Evolutionary conservation across 1,140 invertebrate genomes (phyloP), one percentile per base, ranked within the genome.

Genomic region (Calephelis virginiensis): DNA sequence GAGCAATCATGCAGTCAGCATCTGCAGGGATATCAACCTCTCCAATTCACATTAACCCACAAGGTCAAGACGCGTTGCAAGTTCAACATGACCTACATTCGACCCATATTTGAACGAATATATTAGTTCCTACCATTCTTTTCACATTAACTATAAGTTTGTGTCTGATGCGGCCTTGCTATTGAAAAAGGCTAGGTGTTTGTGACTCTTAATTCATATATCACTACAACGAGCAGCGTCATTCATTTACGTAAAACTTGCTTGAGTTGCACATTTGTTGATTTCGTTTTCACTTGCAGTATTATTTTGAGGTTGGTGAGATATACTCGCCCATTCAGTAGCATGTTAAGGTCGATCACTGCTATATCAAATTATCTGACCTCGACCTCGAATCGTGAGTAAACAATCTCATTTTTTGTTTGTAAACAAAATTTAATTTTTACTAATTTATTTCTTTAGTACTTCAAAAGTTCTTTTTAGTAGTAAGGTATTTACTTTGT

Each of bases 291-390:
- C 10, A 50, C 13, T 50, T 17, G 50, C 12, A 59, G 53, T 59
- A 38, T 59, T 38, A 17, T 38, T 38, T 59, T n/a, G 11, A 59
- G 37, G 10, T 59, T 38, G 6, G 17, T 28, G 6, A 17, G 37
- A 38, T 47, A 48, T 66, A 12, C 59, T 60, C 43, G 63, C 65
- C 56, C 48, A 38, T 45, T 47, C 37, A 60, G 68, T 72, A 59
- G 53, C 53, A 81, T 85, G 83, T 68, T 83, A 74, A 83, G 75
- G 70, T 77, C 73, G 43, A 68, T 85, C 53, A 62, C 59, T 59
- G 69, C 67, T 46, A 66, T 82, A 72, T 71, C 73, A 28, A 74
- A 68, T 62, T 68, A 65, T 68, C 37, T 72, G 67, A 48, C 65
- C 67, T 63, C 68, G 28, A 66, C 64, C 12, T 5, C 37, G 8